Percentiles rank a stretch among this genome's conserved stretches.
phyloP scores from a whole-genome alignment of 2,888 invertebrate genomes.

The Thumatha senex region DNA sequence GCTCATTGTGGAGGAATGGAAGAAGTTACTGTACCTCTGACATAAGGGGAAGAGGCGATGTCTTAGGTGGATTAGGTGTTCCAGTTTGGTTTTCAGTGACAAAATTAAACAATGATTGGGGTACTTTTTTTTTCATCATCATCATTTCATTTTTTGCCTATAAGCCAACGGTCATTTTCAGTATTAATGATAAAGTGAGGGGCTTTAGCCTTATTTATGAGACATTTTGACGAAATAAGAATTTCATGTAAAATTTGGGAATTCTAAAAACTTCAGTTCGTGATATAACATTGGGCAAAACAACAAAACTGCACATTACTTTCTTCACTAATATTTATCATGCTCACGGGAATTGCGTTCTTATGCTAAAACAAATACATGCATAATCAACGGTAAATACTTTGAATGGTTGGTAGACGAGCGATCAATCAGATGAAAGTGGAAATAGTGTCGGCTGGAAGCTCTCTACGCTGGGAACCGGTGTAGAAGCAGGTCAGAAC shows the following conservation, averaged over 20 bases:
- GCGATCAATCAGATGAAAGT: slow-evolving; percentile 56
- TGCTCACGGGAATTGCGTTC: neutral
- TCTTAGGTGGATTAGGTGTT: too few relatives aligned
- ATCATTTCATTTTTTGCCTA: too few relatives aligned
- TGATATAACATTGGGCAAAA: neutral
- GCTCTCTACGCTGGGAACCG: slow-evolving; percentile 39
- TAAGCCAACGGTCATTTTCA: too few relatives aligned
- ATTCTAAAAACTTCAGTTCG: too few relatives aligned
- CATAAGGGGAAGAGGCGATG: too few relatives aligned
- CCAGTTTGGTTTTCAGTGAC: neutral
- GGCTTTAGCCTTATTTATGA: too few relatives aligned
- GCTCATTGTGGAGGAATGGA: too few relatives aligned
- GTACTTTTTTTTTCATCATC: too few relatives aligned
- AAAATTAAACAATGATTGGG: neutral
- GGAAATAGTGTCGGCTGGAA: slow-evolving; percentile 48
- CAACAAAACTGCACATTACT: neutral
- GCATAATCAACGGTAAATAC: slow-evolving; percentile 1
- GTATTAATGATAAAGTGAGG: too few relatives aligned
- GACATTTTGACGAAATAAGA: too few relatives aligned
- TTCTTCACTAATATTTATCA: neutral
- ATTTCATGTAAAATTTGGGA: too few relatives aligned
- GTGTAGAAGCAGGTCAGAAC: slow-evolving; percentile 29
- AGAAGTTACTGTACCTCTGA: too few relatives aligned
- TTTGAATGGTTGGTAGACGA: slow-evolving; percentile 7
- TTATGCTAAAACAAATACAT: neutral